These are phyloP conservation scores for Caretta caretta DNA, from an alignment of 2,113 vertebrate genomes.

Conservation along the genomic window DNA sequence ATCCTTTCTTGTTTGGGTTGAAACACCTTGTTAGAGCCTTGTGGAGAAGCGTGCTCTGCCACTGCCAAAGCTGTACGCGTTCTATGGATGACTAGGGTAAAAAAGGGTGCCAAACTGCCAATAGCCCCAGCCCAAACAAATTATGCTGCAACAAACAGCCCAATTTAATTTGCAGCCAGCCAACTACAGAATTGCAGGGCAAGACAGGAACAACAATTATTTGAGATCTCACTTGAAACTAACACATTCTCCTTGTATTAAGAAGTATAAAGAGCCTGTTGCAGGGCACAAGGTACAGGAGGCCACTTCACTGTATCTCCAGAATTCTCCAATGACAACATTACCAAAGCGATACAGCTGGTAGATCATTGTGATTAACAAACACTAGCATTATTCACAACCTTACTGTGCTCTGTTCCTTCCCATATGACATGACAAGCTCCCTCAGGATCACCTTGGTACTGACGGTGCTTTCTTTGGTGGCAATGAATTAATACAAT, in stretches of 20 bases:
- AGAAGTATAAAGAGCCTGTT: not conserved
- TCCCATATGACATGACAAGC: fast-evolving
- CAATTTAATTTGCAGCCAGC: not conserved
- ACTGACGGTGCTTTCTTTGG: not conserved
- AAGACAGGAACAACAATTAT: not conserved
- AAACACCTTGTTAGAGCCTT: not conserved
- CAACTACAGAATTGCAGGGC: not conserved
- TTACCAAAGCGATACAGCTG: fast-evolving
- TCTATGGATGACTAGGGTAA: not conserved
- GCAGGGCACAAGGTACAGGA: not conserved
- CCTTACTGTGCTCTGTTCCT: not conserved
- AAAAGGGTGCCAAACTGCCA: not conserved
- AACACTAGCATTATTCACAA: fast-evolving
- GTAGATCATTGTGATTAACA: not conserved
- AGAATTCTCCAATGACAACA: not conserved
- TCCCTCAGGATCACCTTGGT: not conserved
- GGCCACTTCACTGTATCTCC: not conserved
- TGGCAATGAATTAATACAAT: not conserved
- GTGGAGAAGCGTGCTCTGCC: not conserved
- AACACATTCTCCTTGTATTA: not conserved
- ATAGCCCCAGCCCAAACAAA: not conserved
- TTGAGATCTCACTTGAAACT: not conserved
- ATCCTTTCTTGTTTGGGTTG: not conserved
- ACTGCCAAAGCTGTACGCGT: not conserved
- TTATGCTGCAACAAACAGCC: not conserved